Percentiles rank a stretch among this genome's conserved stretches.
Evolutionary conservation across 1,140 invertebrate species (phyloP).

Genomic region (Orchestia grillus): DNA sequence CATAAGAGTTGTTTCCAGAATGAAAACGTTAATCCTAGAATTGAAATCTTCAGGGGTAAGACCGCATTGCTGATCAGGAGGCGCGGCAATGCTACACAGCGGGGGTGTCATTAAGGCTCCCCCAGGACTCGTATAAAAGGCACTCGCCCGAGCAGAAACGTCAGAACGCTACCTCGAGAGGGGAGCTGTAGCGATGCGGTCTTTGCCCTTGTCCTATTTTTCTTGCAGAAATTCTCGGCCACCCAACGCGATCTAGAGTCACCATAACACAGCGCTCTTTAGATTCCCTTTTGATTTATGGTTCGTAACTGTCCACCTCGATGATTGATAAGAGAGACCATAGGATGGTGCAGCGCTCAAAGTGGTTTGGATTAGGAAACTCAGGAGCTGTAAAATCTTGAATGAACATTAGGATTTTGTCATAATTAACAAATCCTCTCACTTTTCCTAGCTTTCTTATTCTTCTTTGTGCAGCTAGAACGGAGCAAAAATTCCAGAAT

Average conservation of each 20-base stretch:
- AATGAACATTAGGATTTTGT: too few relatives aligned
- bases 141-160: background rate
- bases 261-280: background rate
- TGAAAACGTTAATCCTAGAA: background rate
- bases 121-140: background rate
- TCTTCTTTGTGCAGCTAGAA: too few relatives aligned
- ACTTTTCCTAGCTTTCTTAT: too few relatives aligned
- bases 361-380: background rate
- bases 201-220: background rate
- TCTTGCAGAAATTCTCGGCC: too few relatives aligned
- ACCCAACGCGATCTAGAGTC: background rate
- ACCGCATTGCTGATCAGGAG: background rate
- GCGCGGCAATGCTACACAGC: background rate
- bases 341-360: background rate
- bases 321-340: background rate
- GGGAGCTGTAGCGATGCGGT: background rate
- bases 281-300: background rate
- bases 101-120: constrained; percentile 28
- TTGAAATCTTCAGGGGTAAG: background rate
- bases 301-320: background rate
- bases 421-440: too few relatives aligned
- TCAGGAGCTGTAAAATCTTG: too few relatives aligned
- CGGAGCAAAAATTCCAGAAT: too few relatives aligned
- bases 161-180: constrained; percentile 15
- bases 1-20: background rate